A percentile compares a stretch with the other conserved stretches of the same genome.
phyloP scores from a whole-genome alignment of 1,140 invertebrate genomes.

The Uloborus diversus region DNA sequence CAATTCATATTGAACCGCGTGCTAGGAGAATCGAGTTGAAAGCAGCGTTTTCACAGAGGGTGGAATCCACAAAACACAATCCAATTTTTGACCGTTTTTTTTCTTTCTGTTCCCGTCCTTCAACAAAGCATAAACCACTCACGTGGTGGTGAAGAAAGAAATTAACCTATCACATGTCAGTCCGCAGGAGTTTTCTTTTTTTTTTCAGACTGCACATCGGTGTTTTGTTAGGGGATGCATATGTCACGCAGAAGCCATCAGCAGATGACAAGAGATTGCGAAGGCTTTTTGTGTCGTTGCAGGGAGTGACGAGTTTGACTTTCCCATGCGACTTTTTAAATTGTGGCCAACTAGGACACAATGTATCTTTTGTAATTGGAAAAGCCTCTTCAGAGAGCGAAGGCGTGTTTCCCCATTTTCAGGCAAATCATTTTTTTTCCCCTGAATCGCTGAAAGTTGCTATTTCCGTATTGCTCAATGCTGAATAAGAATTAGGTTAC shows the following conservation, averaged over 20 bases:
- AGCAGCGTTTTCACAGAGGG: neutral
- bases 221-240: slow-evolving; percentile 4
- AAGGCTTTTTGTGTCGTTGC: neutral
- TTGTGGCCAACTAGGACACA: neutral
- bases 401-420: too few relatives aligned
- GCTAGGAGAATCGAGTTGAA: too few relatives aligned
- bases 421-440: too few relatives aligned
- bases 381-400: neutral
- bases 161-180: slow-evolving; percentile 15
- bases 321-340: neutral
- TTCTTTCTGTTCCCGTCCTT: neutral
- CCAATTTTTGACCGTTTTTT: neutral
- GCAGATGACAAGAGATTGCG: neutral
- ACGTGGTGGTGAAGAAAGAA: neutral
- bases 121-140: neutral
- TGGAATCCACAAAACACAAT: slow-evolving; percentile 10
- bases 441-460: too few relatives aligned
- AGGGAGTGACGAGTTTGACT: neutral
- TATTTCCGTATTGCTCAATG: too few relatives aligned
- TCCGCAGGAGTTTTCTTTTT: neutral
- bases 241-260: neutral
- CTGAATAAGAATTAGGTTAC: too few relatives aligned
- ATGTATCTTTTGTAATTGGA: neutral
- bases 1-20: too few relatives aligned
- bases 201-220: neutral